Percentiles rank a stretch among this genome's conserved stretches.
phyloP scores from a whole-genome alignment of 53 echinoderm and acorn worm genomes.

The Henricia sp. region DNA sequence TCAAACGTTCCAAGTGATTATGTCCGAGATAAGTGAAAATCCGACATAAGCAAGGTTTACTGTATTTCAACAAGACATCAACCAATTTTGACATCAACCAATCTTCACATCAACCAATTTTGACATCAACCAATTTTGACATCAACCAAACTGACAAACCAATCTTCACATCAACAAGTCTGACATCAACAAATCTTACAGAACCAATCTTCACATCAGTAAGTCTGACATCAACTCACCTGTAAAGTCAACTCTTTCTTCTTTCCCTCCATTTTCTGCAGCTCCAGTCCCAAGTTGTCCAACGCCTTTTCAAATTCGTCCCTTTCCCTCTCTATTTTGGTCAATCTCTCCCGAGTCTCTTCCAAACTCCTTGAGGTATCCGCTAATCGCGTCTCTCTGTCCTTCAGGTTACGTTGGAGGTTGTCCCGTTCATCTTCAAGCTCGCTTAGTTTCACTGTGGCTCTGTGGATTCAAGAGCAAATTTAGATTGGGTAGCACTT shows the following conservation, averaged over 20 bases:
- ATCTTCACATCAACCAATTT: not conserved
- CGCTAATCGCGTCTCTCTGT: constrained; percentile 64
- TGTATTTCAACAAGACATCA: no score
- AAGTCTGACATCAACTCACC: constrained; percentile 56
- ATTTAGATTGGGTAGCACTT: no score
- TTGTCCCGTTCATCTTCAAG: constrained; percentile 45
- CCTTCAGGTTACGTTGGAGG: constrained; percentile 58
- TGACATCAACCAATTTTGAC: not conserved
- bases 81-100: not conserved
- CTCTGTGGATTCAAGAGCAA: no score
- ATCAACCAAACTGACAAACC: not conserved
- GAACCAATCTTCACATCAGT: not conserved
- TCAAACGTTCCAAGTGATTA: no score
- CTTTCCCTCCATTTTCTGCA: constrained; percentile 68
- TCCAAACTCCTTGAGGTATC: constrained; percentile 48
- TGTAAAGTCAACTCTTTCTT: constrained; percentile 80
- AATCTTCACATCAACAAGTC: constrained; percentile 13
- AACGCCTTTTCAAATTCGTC: constrained; percentile 76
- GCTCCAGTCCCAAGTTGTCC: constrained; percentile 70
- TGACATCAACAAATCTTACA: not conserved
- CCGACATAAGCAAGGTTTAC: no score
- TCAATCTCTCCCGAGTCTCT: constrained; percentile 48
- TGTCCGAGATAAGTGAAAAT: no score
- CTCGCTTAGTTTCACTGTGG: constrained; percentile 54
- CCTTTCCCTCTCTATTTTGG: constrained; percentile 72